Percentiles rank a stretch among this genome's conserved stretches.
Evolutionary conservation across 2,888 invertebrate species (phyloP).

Genomic region (Eurytoma adleriae): DNA sequence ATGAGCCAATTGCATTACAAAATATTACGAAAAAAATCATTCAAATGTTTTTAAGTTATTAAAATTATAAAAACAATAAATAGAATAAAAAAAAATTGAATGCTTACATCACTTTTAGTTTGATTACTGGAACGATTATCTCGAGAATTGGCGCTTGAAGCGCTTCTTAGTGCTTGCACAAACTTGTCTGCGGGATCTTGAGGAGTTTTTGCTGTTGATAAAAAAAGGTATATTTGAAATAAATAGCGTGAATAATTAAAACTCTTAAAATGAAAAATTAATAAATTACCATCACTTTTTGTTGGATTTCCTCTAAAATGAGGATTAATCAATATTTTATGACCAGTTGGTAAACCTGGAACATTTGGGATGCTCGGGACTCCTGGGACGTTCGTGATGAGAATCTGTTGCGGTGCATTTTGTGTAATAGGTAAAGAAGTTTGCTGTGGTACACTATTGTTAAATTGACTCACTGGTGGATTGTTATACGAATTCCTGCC

Average conservation of each 20-base stretch:
- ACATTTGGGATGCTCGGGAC: constrained; percentile 66
- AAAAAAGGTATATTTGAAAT: constrained; percentile 31
- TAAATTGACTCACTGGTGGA: constrained; percentile 60
- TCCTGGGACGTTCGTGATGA: constrained; percentile 57
- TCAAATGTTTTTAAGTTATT: not conserved
- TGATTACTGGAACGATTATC: constrained; percentile 67
- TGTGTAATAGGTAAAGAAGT: constrained; percentile 47
- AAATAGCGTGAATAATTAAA: constrained; percentile 24
- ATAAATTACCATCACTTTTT: constrained; percentile 77
- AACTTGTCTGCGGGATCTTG: constrained; percentile 60
- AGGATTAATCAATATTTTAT: constrained; percentile 84
- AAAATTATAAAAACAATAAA: not conserved
- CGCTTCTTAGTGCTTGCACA: constrained; percentile 64
- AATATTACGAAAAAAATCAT: not conserved
- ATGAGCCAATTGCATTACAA: not conserved
- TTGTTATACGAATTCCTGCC: constrained; percentile 54
- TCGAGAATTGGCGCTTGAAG: constrained; percentile 57
- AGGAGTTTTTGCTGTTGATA: constrained; percentile 63
- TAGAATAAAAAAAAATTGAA: not conserved
- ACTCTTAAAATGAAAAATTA: not conserved
- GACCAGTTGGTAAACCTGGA: constrained; percentile 71
- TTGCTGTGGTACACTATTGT: constrained; percentile 57
- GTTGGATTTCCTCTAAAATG: constrained; percentile 81
- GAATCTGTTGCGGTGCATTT: constrained; percentile 40
- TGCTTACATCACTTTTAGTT: constrained; percentile 70